Percentiles rank a stretch among this genome's conserved stretches.
Conservation (phyloP, 2,888 invertebrate species). For the Ramazzottius varieornatus region DNA sequence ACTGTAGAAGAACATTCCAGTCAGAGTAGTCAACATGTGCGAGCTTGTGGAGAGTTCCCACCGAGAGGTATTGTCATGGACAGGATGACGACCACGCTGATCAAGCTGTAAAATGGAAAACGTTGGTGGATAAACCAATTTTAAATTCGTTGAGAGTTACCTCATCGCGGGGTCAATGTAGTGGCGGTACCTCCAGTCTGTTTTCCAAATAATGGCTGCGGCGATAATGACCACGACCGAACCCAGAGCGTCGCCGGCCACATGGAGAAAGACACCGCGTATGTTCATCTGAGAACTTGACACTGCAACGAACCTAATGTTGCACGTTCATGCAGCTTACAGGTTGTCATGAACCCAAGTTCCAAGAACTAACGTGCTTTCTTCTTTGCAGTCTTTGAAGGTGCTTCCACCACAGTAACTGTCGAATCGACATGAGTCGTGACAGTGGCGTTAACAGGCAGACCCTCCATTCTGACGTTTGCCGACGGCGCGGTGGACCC, state of each 20-base stretch:
- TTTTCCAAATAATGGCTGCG: slow-evolving; percentile 42
- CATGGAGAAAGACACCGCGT: slow-evolving; percentile 96
- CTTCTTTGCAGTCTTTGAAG: too few species aligned
- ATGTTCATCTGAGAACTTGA: slow-evolving; percentile 70
- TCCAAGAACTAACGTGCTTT: too few species aligned
- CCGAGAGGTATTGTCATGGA: slow-evolving; percentile 22
- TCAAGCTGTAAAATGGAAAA: slow-evolving; percentile 16
- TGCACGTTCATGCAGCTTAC: too few species aligned
- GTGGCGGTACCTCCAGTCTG: slow-evolving; percentile 39
- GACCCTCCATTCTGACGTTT: too few species aligned
- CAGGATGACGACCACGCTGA: slow-evolving; percentile 22
- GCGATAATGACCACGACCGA: slow-evolving; percentile 69
- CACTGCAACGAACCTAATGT: slow-evolving; percentile 9
- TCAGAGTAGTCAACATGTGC: not conserved
- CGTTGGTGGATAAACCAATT: not conserved
- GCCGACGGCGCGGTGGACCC: too few species aligned
- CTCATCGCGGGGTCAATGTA: slow-evolving; percentile 66
- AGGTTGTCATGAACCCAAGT: too few species aligned
- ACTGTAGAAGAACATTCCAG: too few species aligned
- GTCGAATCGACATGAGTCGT: too few species aligned
- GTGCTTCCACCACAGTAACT: too few species aligned
- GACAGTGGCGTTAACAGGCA: too few species aligned
- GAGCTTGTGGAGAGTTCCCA: slow-evolving; percentile 1
- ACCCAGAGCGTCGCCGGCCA: slow-evolving; percentile 84
- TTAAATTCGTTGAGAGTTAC: too few species aligned